Evolutionary conservation across 2,888 invertebrate species (phyloP).

Genomic region (Cryptosula pallasiana): DNA sequence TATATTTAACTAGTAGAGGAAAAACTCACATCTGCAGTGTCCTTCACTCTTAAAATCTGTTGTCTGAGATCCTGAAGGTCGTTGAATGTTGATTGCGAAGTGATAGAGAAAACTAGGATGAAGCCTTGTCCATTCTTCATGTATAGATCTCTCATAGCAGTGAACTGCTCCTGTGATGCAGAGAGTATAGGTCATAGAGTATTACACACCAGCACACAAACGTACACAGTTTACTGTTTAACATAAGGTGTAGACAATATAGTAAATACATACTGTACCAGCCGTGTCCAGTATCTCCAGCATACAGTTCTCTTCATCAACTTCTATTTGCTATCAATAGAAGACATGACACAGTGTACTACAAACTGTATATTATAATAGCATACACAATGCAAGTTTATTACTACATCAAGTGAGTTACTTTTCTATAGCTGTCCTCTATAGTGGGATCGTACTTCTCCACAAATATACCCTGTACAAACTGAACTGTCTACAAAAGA

Average conservation of each 20-base stretch:
- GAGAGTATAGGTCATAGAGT: background rate
- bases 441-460: conserved; percentile 99
- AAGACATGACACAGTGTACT: background rate
- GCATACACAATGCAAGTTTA: background rate
- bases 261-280: conserved; percentile 70
- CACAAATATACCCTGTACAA: conserved; percentile 98
- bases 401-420: conserved; percentile 29
- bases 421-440: conserved; percentile 97
- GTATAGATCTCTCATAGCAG: conserved; percentile 99
- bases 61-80: conserved; percentile 97
- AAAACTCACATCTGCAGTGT: conserved; percentile 57
- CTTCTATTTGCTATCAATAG: conserved; percentile 78
- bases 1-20: too few species aligned
- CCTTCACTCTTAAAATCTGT: conserved; percentile 96
- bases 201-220: background rate
- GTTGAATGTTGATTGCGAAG: conserved; percentile 99
- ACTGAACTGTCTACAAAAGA: conserved; percentile 77
- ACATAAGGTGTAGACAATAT: background rate
- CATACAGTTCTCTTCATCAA: conserved; percentile 99
- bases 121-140: conserved; percentile 99
- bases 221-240: background rate
- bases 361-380: background rate
- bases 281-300: conserved; percentile 98
- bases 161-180: conserved; percentile 81
- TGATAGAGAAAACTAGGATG: conserved; percentile 98